phyloP scores from a whole-genome alignment of 1,140 invertebrate species.

The Orchesella cincta region DNA sequence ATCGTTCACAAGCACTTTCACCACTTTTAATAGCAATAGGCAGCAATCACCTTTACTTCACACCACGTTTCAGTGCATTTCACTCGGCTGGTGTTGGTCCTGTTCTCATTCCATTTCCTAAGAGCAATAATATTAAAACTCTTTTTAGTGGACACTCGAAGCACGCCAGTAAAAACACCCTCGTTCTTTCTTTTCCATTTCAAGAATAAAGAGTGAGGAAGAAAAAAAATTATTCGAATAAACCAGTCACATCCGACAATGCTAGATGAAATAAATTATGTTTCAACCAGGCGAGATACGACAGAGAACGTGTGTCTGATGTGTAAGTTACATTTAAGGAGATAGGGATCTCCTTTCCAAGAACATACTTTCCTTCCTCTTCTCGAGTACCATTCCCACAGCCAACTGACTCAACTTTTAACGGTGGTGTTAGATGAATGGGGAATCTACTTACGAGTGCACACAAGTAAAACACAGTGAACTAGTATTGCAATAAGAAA shows the following conservation, averaged over 20 bases:
- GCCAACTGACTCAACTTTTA: background rate
- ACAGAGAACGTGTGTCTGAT: constrained; percentile 13
- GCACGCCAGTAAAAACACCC: constrained; percentile 8
- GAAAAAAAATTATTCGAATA: constrained; percentile 7
- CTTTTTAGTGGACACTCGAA: too few relatives aligned
- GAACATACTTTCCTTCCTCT: background rate
- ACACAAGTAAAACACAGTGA: background rate
- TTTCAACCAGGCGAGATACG: constrained; percentile 9
- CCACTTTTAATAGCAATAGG: background rate
- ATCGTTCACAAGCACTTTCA: background rate
- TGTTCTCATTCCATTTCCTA: too few relatives aligned
- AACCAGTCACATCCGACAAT: constrained; percentile 10
- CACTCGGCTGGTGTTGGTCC: too few relatives aligned
- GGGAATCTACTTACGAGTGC: background rate
- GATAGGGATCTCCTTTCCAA: background rate
- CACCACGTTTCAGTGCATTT: background rate
- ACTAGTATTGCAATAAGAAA: background rate
- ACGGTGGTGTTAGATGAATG: background rate
- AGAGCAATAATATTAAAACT: too few relatives aligned
- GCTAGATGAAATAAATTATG: constrained; percentile 17
- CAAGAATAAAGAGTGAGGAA: background rate
- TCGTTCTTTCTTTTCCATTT: background rate
- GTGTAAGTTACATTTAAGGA: background rate
- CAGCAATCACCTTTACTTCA: background rate
- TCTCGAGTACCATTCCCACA: background rate